Percentiles rank a stretch among this genome's conserved stretches.
Evolutionary conservation across 1,140 invertebrate genomes (phyloP).

Genomic region (Zelostemma sp.): DNA sequence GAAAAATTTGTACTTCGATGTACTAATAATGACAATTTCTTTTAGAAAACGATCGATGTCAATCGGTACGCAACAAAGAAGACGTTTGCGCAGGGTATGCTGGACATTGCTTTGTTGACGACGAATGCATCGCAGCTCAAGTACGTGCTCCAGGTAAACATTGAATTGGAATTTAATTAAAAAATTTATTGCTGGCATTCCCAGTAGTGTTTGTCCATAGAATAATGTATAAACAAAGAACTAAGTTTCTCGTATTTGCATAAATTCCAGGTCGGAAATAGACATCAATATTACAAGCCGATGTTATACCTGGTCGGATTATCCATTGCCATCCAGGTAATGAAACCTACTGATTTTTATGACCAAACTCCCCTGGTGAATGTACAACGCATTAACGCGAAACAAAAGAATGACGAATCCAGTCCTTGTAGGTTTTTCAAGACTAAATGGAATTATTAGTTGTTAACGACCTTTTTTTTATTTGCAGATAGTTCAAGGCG

Average conservation of each 20-base stretch:
- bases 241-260: conserved; percentile 14
- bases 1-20: too few relatives aligned
- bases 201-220: too few relatives aligned
- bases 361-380: conserved; percentile 36
- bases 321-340: conserved; percentile 91
- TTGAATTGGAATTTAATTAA: neutral
- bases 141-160: conserved; percentile 79
- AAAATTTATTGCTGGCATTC: neutral
- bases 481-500: conserved; percentile 73
- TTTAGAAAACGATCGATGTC: conserved; percentile 67
- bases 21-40: too few relatives aligned
- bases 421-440: too few relatives aligned
- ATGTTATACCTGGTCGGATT: conserved; percentile 85
- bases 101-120: conserved; percentile 80
- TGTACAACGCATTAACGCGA: neutral
- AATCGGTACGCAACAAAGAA: conserved; percentile 78
- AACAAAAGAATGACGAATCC: neutral
- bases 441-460: too few relatives aligned
- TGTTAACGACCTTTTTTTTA: neutral
- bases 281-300: conserved; percentile 86
- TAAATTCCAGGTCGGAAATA: conserved; percentile 74
- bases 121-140: conserved; percentile 91
- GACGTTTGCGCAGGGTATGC: conserved; percentile 75
- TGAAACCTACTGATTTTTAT: conserved; percentile 41
- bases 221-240: neutral